A percentile compares a stretch with the other conserved stretches of the same genome.
phyloP scores from a whole-genome alignment of 2,888 invertebrate genomes.

The Mimumesa dahlbomi region DNA sequence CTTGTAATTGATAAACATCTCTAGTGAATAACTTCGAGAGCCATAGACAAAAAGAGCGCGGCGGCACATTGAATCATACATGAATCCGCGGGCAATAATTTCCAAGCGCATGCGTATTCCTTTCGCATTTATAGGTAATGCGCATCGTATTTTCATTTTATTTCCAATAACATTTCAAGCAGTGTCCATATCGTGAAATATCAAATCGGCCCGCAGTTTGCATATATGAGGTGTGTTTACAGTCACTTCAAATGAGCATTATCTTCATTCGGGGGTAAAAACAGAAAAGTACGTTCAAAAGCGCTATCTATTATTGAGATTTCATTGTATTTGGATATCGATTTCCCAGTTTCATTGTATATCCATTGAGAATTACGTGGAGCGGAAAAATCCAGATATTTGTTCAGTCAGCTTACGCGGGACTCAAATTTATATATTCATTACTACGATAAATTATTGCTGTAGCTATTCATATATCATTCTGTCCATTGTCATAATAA shows the following conservation, averaged over 20 bases:
- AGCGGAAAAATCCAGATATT: background rate
- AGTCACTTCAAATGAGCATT: background rate
- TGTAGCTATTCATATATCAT: constrained; percentile 15
- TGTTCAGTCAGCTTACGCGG: background rate
- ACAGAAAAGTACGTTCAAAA: background rate
- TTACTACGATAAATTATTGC: constrained; percentile 20
- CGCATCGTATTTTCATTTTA: constrained; percentile 32
- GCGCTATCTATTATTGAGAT: background rate
- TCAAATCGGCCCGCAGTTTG: constrained; percentile 17
- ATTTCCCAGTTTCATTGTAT: background rate
- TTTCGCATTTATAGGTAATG: constrained; percentile 14
- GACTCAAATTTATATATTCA: constrained; percentile 1
- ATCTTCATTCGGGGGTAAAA: background rate
- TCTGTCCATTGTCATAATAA: constrained; percentile 2
- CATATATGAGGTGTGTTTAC: background rate
- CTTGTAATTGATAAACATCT: constrained; percentile 49
- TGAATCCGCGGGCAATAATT: constrained; percentile 41
- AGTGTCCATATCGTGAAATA: constrained; percentile 2
- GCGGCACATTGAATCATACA: constrained; percentile 22
- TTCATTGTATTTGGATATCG: background rate
- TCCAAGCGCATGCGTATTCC: constrained; percentile 14
- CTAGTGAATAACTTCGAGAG: constrained; percentile 18
- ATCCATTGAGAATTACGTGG: background rate
- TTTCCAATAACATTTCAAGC: constrained; percentile 24
- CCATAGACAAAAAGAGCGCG: constrained; percentile 26